Evolutionary conservation across 2,113 vertebrate genomes (phyloP), one percentile per base, ranked within the genome.

Genomic region (Taurulus bubalis): DNA sequence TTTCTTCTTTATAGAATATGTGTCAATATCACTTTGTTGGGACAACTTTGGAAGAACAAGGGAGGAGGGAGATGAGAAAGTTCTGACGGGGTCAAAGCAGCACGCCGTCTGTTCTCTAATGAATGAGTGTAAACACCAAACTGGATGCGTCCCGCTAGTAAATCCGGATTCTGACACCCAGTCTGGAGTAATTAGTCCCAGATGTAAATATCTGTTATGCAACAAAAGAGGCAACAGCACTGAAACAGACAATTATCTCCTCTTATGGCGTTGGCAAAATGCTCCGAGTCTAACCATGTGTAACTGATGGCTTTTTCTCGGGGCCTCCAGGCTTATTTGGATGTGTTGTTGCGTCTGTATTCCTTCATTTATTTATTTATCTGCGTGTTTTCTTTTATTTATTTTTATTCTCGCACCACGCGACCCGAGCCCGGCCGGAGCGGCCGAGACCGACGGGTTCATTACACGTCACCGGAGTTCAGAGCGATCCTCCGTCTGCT

Each of bases 401-500:
- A 69, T 58, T 40, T 83, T 76, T 34, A 4, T 34, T 7, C 34
- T 51, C 7, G 72, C 74, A n/a, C n/a, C n/a, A n/a, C n/a, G n/a
- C n/a, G n/a, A n/a, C n/a, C n/a, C n/a, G 51, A 11, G 75, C 72
- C n/a, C n/a, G n/a, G n/a, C 77, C 2, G 79, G 53, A 78, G 6
- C 69, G 71, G 63, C 74, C 6, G 69, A 85, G 92, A 84, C 85
- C 85, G 91, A 90, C 87, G 89, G 87, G 90, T 92, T 94, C 87
- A 90, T 90, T 92, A 88, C 90, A 89, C 87, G 92, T 92, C 91
- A 91, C 80, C 56, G 80, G 79, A 88, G 90, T 92, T 94, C 90
- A 94, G 88, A 93, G 91, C 90, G 92, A 93, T 92, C 89, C 88
- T 91, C 90, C 67, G 93, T 92, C 93, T 87, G 45, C 89, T 89